These are phyloP conservation scores for Yasuhikotakia modesta DNA, from an alignment of 2,797 vertebrate genomes.

Conservation along the genomic window DNA sequence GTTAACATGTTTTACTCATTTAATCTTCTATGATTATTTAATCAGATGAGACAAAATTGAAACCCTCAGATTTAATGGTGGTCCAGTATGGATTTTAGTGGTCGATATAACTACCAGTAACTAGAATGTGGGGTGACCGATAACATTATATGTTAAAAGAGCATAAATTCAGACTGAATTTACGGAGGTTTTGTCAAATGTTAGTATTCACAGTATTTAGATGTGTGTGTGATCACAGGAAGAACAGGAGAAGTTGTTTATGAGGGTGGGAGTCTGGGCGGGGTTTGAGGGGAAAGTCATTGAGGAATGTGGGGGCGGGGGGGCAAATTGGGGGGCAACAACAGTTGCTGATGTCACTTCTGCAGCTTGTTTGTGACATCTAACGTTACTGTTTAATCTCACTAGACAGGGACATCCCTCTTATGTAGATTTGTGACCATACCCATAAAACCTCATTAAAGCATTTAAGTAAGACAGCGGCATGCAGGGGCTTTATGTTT, in stretches of 20 bases:
- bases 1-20: not conserved
- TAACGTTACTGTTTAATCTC: constrained; percentile 68
- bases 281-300: constrained; percentile 20
- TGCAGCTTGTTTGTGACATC: constrained; percentile 71
- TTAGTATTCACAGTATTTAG: no score
- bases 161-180: not conserved
- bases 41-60: not conserved
- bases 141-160: not conserved
- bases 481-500: no score
- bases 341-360: constrained; percentile 78
- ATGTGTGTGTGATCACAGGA: not conserved
- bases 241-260: constrained; percentile 44
- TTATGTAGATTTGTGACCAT: no score
- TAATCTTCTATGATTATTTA: not conserved
- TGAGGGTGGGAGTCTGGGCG: constrained; percentile 11
- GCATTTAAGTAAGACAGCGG: not conserved
- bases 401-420: constrained; percentile 52
- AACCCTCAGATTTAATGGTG: not conserved
- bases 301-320: constrained; percentile 41
- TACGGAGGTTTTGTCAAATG: no score
- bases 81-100: not conserved
- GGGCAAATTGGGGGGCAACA: constrained; percentile 30
- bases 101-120: not conserved
- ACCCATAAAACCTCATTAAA: no score
- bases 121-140: no score